Percentiles rank a stretch among this genome's conserved stretches.
Evolutionary conservation across 1,140 invertebrate genomes (phyloP).

Genomic region (Platorchestia sp.): DNA sequence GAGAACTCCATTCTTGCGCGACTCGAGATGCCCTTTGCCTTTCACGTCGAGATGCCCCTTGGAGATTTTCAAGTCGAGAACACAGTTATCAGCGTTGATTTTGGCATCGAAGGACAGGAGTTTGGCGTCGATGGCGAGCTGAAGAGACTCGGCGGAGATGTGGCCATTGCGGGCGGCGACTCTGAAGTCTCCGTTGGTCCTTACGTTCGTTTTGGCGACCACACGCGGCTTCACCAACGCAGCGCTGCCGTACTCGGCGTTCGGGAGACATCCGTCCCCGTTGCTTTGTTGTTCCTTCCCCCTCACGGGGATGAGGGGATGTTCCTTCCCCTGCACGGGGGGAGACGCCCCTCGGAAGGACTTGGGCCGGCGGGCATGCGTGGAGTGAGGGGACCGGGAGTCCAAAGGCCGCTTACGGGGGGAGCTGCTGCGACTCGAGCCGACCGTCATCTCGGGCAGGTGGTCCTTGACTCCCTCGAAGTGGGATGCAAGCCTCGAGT

Average conservation of each 20-base stretch:
- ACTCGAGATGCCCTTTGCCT: neutral
- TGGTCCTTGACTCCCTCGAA: conserved; percentile 40
- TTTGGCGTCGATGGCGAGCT: conserved; percentile 8
- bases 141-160: neutral
- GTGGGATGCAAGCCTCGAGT: conserved; percentile 15
- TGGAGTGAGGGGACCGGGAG: neutral
- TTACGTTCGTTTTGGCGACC: neutral
- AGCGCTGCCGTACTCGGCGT: neutral
- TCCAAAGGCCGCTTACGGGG: neutral
- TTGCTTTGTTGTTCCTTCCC: neutral
- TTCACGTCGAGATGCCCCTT: neutral
- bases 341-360: neutral
- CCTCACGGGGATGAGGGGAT: neutral
- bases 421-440: neutral
- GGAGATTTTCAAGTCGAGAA: neutral
- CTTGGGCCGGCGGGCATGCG: neutral
- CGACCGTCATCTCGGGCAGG: neutral
- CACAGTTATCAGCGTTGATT: neutral
- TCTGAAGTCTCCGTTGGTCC: neutral
- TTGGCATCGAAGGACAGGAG: conserved; percentile 16
- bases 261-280: neutral
- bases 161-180: neutral
- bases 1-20: neutral
- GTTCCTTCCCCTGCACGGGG: neutral
- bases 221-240: neutral